These are phyloP conservation scores for Sakesphorus luctuosus DNA, from an alignment of 2,113 vertebrate species.

Conservation along the genomic window DNA sequence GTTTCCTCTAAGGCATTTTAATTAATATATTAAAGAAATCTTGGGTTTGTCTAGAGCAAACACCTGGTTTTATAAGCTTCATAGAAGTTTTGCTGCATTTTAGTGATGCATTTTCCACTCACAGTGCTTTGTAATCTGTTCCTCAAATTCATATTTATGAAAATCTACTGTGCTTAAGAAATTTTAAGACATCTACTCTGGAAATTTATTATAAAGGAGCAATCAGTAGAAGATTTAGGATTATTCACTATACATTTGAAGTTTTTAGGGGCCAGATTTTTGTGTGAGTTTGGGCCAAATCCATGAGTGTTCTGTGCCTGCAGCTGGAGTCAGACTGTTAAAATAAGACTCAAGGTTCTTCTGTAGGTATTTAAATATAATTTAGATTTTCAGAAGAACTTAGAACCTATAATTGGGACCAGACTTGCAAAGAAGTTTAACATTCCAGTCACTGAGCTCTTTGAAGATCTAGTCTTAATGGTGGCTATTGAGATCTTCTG, in stretches of 20 bases:
- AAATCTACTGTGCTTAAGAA: not conserved
- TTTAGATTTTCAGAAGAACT: slow-evolving; percentile 45
- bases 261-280: not conserved
- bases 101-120: not conserved
- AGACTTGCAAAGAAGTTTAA: slow-evolving; percentile 15
- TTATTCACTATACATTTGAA: not conserved
- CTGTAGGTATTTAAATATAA: slow-evolving; percentile 19
- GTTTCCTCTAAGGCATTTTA: not conserved
- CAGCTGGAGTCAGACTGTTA: not conserved
- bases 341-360: slow-evolving; percentile 12
- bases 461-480: not conserved
- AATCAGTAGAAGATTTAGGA: not conserved
- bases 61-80: not conserved
- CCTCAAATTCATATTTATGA: not conserved
- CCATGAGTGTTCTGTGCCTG: not conserved
- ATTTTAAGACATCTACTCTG: not conserved
- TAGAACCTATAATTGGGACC: slow-evolving; percentile 5
- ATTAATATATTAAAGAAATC: not conserved
- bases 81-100: not conserved
- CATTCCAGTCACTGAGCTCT: slow-evolving; percentile 18
- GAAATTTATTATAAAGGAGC: not conserved
- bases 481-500: not conserved
- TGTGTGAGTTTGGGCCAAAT: not conserved
- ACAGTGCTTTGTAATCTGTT: not conserved
- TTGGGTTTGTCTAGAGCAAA: not conserved